phyloP scores from a whole-genome alignment of 2,797 vertebrate species.

The Mus minutoides region DNA sequence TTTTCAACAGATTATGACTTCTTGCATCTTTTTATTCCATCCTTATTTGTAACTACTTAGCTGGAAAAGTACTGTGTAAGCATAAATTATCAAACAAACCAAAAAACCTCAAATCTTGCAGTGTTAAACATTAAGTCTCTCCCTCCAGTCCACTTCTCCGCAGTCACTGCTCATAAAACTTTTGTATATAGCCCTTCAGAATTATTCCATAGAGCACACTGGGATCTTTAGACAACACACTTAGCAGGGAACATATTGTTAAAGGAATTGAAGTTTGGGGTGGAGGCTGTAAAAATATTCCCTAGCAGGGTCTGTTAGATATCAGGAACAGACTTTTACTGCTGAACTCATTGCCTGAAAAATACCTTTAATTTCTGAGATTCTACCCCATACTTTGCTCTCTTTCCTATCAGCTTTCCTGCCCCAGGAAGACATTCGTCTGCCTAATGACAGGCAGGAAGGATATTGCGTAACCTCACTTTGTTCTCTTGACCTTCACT shows the following conservation, averaged over 20 bases:
- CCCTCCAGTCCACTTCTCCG: neutral
- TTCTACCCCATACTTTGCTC: conserved; percentile 11
- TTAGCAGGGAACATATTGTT: conserved; percentile 5
- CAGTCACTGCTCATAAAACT: neutral
- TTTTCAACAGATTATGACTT: neutral
- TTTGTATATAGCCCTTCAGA: neutral
- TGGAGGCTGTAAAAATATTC: conserved; percentile 45
- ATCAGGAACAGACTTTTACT: neutral
- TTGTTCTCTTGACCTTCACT: conserved; percentile 59
- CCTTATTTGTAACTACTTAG: conserved; percentile 55
- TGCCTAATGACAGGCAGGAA: conserved; percentile 58
- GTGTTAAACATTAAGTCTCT: conserved; percentile 48
- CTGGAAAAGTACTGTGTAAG: conserved; percentile 58
- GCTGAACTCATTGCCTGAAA: conserved; percentile 1
- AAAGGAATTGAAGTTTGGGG: neutral
- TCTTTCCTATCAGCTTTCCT: conserved; percentile 47
- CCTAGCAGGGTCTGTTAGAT: neutral
- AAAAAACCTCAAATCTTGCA: conserved; percentile 33
- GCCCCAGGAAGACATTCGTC: conserved; percentile 66
- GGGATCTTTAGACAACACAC: neutral
- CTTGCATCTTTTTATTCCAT: neutral
- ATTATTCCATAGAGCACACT: conserved; percentile 3
- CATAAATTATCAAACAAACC: neutral
- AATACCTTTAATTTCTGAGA: conserved; percentile 61
- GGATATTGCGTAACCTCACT: conserved; percentile 31